Evolutionary conservation across 1,140 invertebrate genomes (phyloP), one percentile per base, ranked within the genome.

Genomic region (Pogonus chalceus): DNA sequence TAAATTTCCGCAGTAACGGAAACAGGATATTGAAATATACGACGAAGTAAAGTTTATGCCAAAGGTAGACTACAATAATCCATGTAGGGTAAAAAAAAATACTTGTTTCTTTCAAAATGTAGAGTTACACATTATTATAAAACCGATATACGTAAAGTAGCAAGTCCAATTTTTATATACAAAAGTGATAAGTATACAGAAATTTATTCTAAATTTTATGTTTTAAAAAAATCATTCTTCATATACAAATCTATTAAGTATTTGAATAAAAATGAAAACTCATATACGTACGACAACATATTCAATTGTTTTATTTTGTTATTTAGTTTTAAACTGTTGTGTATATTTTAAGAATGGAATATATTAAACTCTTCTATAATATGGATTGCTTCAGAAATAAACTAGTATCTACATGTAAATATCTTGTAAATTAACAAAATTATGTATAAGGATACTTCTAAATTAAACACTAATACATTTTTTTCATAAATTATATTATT

Each of bases 11-110:
- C 53, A 58, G 35, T 57, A 60, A 55, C 37, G 37, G 37, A 52
- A 59, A 66, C 62, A 69, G 67, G 67, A 69, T 69, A 69, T 69
- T 62, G 65, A 68, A 31, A 66, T 69, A 69, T 69, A 69, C 67
- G 67, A 69, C 65, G 65, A 54, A 56, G 58, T 61, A 61, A 60
- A 62, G 59, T 66, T 67, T 62, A 69, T 68, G 68, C 68, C 68
- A 69, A 69, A 69, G 68, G 58, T 69, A 69, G 65, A 62, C 58
- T 67, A 66, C 60, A 47, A 46, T 64, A 63, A 66, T 66, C 65
- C 63, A 65, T 67, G 63, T 67, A 65, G 62, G 61, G 61, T 54
- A 55, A 26, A 54, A 54, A 39, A 46, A 54, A 49, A 54, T 49
- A 49, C 46, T 24, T 49, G 48, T 48, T 49, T 49, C 43, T 53